Evolutionary conservation across 1,140 invertebrate genomes (phyloP), one percentile per base, ranked within the genome.

Genomic region (Drosophila chauvacae): DNA sequence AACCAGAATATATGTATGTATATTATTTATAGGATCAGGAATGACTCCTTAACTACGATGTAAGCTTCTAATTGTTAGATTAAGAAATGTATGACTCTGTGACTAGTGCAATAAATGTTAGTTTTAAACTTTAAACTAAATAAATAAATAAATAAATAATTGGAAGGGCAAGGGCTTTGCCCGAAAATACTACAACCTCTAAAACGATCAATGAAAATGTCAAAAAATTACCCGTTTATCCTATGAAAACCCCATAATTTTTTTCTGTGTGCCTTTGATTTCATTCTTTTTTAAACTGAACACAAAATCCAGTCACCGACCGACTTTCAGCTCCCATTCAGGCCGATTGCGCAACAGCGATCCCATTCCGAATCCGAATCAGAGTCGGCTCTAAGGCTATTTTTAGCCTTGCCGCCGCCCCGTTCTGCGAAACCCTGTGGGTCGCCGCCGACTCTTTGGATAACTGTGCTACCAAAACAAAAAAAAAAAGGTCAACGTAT

Each of bases 311-410:
- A 68, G 48, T 70, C 66, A 70, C 66, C 66, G 66, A 70, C 63
- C 48, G 66, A 74, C 72, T 66, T 68, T 69, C 13, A 18, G 63
- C 73, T 48, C 28, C 73, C 55, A 77, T 55, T 78, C 58, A 68
- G 65, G 64, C 69, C 84, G 85, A 85, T 88, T 88, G 84, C 84
- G 84, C 85, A 88, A 88, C 80, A 78, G 44, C 33, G 53, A 77
- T 53, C 64, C 48, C 20, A 59, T 45, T 44, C 18, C 48, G n/a
- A 59, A 37, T 51, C n/a, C 23, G 48, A 61, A 51, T 77, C 68
- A 60, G 62, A 68, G 63, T 30, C 50, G 61, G 18, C 61, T 64
- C 55, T 16, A 37, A 39, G 68, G 80, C 87, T 88, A 85, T 90
- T 88, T 90, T 90, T 90, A 78, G 76, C 51, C 45, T 47, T 11